These are phyloP conservation scores for Festucalex cinctus DNA, from an alignment of 2,113 vertebrate species.

Conservation along the genomic window DNA sequence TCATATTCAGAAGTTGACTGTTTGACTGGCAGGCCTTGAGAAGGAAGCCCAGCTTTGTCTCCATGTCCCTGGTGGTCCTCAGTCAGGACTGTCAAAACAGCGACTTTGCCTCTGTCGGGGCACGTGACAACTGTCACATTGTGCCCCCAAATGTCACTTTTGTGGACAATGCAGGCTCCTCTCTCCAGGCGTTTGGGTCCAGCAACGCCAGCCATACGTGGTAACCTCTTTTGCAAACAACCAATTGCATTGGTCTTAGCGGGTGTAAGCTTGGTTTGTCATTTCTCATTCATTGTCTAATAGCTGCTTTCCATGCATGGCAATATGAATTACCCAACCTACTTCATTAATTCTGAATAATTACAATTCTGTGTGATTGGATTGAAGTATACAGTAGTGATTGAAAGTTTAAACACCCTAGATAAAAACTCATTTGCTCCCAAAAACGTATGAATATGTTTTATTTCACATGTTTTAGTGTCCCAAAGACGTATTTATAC, in stretches of 20 bases:
- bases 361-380: conserved; percentile 30
- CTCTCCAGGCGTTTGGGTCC: conserved; percentile 45
- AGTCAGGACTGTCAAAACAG: conserved; percentile 51
- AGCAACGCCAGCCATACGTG: conserved; percentile 16
- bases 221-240: conserved; percentile 16
- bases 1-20: conserved; percentile 37
- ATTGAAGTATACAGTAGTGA: conserved; percentile 12
- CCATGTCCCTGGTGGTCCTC: conserved; percentile 25
- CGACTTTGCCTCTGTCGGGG: conserved; percentile 51
- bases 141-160: conserved; percentile 44
- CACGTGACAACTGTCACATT: conserved; percentile 49
- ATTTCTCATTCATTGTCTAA: conserved; percentile 11
- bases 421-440: no score
- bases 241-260: conserved; percentile 3
- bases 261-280: conserved; percentile 8
- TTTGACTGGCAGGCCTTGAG: conserved; percentile 32
- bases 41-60: conserved; percentile 32
- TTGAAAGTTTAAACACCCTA: no score
- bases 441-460: no score
- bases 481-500: no score
- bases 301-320: conserved; percentile 40
- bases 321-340: conserved; percentile 33
- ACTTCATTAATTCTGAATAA: neutral
- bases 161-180: conserved; percentile 12
- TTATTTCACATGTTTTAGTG: no score